Evolutionary conservation across 1,140 invertebrate species (phyloP).

Genomic region (Neomicropteryx cornuta): DNA sequence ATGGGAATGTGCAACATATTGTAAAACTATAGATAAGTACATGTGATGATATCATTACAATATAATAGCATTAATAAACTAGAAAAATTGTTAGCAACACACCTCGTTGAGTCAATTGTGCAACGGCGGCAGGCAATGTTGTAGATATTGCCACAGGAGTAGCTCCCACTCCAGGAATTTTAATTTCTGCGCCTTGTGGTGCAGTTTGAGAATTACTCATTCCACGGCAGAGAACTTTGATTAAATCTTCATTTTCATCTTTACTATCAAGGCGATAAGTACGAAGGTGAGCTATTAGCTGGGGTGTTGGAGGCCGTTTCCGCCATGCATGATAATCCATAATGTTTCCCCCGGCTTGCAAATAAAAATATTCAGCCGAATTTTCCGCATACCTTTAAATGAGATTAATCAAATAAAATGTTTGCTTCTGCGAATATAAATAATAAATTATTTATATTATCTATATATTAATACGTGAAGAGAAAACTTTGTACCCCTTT

Average conservation of each 20-base stretch:
- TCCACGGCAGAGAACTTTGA: conserved; percentile 14
- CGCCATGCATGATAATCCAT: conserved; percentile 77
- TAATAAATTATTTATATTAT: no score
- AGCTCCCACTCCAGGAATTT: conserved; percentile 47
- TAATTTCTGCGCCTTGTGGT: conserved; percentile 41
- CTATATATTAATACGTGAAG: no score
- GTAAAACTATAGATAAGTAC: no score
- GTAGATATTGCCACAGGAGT: conserved; percentile 51
- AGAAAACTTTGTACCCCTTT: no score
- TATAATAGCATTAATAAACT: no score
- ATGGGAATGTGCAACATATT: conserved; percentile 28
- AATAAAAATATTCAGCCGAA: conserved; percentile 72
- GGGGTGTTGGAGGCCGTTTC: conserved; percentile 59
- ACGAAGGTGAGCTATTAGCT: conserved; percentile 63
- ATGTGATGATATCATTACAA: no score
- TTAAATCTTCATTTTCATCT: conserved; percentile 44
- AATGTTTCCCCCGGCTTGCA: conserved; percentile 75
- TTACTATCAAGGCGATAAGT: conserved; percentile 61
- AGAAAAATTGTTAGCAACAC: no score
- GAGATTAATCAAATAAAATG: no score
- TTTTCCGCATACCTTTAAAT: conserved; percentile 73
- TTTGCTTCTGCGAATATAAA: no score
- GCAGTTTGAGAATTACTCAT: conserved; percentile 19
- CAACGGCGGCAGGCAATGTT: conserved; percentile 47
- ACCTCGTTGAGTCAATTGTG: conserved; percentile 46